These are phyloP conservation scores for Podarcis raffonei DNA, from an alignment of 2,113 vertebrate species.

Conservation along the genomic window DNA sequence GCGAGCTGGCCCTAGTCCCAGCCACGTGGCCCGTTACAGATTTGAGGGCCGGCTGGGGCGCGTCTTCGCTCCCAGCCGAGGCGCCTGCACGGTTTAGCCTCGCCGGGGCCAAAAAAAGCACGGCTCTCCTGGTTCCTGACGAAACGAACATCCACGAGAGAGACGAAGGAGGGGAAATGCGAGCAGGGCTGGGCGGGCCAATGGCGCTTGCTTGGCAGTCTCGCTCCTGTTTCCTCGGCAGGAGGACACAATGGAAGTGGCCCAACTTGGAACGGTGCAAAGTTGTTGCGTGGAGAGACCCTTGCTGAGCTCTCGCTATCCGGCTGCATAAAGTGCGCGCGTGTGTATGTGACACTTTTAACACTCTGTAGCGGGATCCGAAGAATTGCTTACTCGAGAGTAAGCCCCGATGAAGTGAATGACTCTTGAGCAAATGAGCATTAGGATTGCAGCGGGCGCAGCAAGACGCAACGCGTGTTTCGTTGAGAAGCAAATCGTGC, in stretches of 20 bases:
- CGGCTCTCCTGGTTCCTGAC: neutral
- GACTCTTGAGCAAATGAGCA: neutral
- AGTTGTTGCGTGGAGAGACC: neutral
- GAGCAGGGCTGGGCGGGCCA: neutral
- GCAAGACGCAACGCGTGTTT: neutral
- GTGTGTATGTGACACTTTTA: neutral
- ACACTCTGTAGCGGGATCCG: neutral
- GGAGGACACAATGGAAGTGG: neutral
- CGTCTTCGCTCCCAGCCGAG: conserved; percentile 27
- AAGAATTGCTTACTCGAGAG: neutral
- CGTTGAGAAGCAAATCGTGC: no score
- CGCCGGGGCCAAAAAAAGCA: neutral
- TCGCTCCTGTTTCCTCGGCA: neutral
- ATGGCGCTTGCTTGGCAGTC: neutral
- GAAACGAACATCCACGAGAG: neutral
- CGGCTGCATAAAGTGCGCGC: neutral
- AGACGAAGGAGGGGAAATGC: neutral
- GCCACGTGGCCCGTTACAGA: conserved; percentile 16
- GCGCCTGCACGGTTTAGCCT: neutral
- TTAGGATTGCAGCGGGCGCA: neutral
- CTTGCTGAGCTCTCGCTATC: neutral
- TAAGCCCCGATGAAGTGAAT: neutral
- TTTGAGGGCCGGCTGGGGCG: no score
- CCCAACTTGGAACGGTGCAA: neutral
- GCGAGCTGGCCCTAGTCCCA: conserved; percentile 33